phyloP scores from a whole-genome alignment of 2,113 vertebrate genomes.

The Coptodon rendalli region DNA sequence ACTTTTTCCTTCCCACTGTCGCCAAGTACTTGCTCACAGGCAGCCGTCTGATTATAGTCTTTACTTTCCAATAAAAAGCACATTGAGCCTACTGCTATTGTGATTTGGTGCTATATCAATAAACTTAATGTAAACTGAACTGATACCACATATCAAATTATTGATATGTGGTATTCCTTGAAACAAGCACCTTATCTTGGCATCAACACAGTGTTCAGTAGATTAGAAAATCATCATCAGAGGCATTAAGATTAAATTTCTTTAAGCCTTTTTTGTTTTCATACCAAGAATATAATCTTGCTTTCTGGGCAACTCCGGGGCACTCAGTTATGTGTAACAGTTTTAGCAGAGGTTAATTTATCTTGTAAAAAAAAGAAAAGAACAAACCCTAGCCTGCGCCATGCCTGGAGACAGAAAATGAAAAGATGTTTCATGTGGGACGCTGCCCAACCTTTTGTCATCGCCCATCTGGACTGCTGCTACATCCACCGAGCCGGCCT shows the following conservation, averaged over 20 bases:
- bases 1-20: neutral
- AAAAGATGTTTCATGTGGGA: constrained; percentile 1
- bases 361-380: neutral
- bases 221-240: neutral
- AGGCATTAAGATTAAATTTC: neutral
- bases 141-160: neutral
- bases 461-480: neutral
- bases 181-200: neutral
- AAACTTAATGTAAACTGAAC: neutral
- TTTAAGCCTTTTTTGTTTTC: neutral
- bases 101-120: neutral
- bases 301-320: neutral
- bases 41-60: neutral
- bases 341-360: neutral
- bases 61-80: neutral
- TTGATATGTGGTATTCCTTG: neutral
- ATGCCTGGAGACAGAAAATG: neutral
- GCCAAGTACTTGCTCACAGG: neutral
- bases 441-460: neutral
- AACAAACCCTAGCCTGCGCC: neutral
- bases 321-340: neutral
- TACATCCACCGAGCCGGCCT: neutral
- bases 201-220: neutral
- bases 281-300: neutral
- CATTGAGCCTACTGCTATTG: neutral